Conservation (phyloP, 2,888 invertebrate genomes). For the Dolichopus griseipennis region DNA sequence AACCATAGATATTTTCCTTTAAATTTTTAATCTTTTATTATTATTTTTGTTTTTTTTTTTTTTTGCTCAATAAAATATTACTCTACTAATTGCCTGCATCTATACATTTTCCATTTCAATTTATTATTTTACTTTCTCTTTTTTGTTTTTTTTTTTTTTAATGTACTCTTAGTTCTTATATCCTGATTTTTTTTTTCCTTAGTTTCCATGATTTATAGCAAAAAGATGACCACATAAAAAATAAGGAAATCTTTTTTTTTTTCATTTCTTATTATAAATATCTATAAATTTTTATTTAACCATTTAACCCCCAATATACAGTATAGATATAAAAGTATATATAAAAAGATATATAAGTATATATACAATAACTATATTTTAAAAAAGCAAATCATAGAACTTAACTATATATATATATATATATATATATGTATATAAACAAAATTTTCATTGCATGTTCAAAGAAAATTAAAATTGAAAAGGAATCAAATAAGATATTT, state of each 20-base stretch:
- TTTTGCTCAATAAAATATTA: neutral
- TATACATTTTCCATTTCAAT: conserved; percentile 1
- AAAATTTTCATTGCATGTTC: no score
- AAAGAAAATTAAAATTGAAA: no score
- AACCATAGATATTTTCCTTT: neutral
- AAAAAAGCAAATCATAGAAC: no score
- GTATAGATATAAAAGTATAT: neutral
- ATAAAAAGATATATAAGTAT: neutral
- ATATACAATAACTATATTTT: no score
- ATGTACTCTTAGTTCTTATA: neutral
- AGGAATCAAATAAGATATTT: no score
- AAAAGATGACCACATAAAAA: neutral
- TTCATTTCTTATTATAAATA: neutral
- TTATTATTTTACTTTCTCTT: neutral
- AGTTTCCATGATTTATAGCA: neutral
- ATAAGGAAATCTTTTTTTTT: neutral
- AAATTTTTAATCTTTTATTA: neutral
- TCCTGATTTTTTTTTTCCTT: neutral
- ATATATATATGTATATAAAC: no score
- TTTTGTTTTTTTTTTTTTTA: neutral
- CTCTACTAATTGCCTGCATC: conserved; percentile 4
- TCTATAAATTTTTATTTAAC: neutral
- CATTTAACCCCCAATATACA: neutral
- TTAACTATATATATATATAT: no score
- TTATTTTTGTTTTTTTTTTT: no score